phyloP scores from a whole-genome alignment of 92 coral and sea anemone species.

The Heteractis magnifica region DNA sequence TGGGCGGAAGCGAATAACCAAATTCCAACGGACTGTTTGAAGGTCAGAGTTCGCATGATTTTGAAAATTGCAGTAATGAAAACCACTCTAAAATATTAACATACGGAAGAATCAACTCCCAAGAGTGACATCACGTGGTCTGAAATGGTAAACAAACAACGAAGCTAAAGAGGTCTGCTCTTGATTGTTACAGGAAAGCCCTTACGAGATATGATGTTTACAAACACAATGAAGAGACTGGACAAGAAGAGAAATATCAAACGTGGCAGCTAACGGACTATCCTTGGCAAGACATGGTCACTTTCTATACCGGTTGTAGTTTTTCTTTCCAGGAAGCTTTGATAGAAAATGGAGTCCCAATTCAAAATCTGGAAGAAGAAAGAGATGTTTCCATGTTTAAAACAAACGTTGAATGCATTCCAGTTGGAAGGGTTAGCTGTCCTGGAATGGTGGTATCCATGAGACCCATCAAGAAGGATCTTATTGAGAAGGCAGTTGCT shows the following conservation, averaged over 20 bases:
- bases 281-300: constrained; percentile 72
- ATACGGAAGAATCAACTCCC: too few species aligned
- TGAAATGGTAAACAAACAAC: background rate
- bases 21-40: too few species aligned
- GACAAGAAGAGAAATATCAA: constrained; percentile 25
- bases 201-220: constrained; percentile 51
- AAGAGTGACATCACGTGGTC: too few species aligned
- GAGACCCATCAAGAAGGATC: constrained; percentile 68
- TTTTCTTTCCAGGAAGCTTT: constrained; percentile 88
- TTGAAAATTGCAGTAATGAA: too few species aligned
- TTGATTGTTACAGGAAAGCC: constrained; percentile 48
- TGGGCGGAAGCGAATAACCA: too few species aligned
- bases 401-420: constrained; percentile 67
- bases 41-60: too few species aligned
- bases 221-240: constrained; percentile 37
- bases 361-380: constrained; percentile 44
- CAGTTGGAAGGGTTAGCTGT: constrained; percentile 67
- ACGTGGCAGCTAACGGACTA: constrained; percentile 41
- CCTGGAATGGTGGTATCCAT: constrained; percentile 83
- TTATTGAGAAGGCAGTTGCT: constrained; percentile 67
- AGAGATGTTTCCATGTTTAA: constrained; percentile 76
- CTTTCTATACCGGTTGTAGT: constrained; percentile 93
- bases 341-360: constrained; percentile 55
- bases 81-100: too few species aligned
- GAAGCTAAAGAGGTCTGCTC: background rate